Base-by-base conservation (phyloP, 2,113 vertebrate genomes). In the Rhombomys opimus region DNA sequence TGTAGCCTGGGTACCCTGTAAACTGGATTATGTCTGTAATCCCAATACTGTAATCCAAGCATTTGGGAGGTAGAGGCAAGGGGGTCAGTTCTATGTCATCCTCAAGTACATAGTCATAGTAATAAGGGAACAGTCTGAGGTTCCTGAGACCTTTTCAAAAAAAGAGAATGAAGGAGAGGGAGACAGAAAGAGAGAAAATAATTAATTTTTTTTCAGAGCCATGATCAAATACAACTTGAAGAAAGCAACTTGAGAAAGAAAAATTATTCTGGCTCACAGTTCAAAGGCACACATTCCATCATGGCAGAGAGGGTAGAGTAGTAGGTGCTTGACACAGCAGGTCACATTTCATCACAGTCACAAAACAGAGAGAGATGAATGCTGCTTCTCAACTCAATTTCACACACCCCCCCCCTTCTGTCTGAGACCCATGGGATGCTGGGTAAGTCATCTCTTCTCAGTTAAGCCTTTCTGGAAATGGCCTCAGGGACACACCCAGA, bases 121-220 rank as follows among this genome's bases (percentile, higher is more conserved):
- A 46, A 46, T 46, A 46, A 63, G 82, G 46, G 23, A 27, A 14
- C 25, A 85, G 59, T 41, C 38, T 65, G 25, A 30, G n/a, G 23
- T 63, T 17, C n/a, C 15, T 30, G 25, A 30, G 81, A 46, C 14
- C 25, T 41, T 41, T 7, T 63, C 57, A 15, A 22, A n/a, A 41
- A 7, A 12, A 9, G 5, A 7, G 30, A 18, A 13, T 0, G 13
- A 35, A n/a, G 23, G 35, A 38, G 22, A 15, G 20, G 3, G 14
- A 10, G 13, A 57, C 13, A 54, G 63, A 57, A 18, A 57, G 23
- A 30, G 25, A 30, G 52, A 54, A n/a, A 57, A 82, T n/a, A 81
- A 41, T 41, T 41, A 38, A 61, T 82, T 82, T 61, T 82, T 61
- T 82, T 35, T n/a, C 9, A 61, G 2, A 82, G 17, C 35, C 54